Conservation (phyloP, 2,797 vertebrate species). For the Falco peregrinus region DNA sequence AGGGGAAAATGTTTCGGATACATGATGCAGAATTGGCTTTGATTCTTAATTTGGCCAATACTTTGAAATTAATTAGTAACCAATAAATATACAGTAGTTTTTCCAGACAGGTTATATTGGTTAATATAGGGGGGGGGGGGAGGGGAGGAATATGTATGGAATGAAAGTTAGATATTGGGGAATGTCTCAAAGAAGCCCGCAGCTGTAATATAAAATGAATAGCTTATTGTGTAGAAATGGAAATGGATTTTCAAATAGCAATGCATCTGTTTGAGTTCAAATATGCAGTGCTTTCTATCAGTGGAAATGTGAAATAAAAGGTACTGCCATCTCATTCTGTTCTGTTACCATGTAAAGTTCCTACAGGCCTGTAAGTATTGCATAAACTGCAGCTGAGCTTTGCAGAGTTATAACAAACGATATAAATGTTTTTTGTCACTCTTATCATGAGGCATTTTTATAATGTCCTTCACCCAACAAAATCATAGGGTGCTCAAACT, state of each 20-base stretch:
- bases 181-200: background rate
- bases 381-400: background rate
- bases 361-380: background rate
- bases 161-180: background rate
- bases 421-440: background rate
- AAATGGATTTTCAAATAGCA: background rate
- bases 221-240: background rate
- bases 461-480: background rate
- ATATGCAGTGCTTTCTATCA: background rate
- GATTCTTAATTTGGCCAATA: background rate
- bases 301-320: background rate
- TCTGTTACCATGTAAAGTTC: background rate
- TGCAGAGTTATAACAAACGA: background rate
- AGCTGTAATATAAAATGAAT: background rate
- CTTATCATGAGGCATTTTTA: background rate
- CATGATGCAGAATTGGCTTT: background rate
- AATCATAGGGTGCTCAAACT: background rate
- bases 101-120: background rate
- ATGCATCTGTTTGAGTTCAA: background rate
- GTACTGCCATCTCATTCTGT: background rate
- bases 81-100: background rate
- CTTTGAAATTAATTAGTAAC: background rate
- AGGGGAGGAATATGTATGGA: background rate
- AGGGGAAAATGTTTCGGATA: background rate
- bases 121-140: background rate